Percentiles rank a stretch among this genome's conserved stretches.
Evolutionary conservation across 2,888 invertebrate species (phyloP).

Genomic region (Zygothrica quintamaculata): DNA sequence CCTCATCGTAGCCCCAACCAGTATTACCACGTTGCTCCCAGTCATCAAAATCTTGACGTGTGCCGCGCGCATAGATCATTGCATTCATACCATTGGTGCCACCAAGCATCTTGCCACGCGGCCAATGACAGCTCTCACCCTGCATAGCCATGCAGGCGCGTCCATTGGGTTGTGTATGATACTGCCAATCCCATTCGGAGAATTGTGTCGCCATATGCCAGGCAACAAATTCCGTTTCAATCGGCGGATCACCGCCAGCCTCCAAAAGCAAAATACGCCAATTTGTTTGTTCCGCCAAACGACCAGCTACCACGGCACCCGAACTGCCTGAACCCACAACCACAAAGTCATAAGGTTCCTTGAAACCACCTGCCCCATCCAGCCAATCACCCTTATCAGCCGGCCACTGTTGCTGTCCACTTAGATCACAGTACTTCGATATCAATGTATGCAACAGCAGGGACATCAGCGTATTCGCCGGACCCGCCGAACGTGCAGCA

Average conservation of each 20-base stretch:
- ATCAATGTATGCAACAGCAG: slow-evolving; percentile 87
- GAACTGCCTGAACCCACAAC: slow-evolving; percentile 87
- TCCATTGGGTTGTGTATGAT: slow-evolving; percentile 82
- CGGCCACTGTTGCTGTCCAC: slow-evolving; percentile 86
- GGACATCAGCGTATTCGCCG: slow-evolving; percentile 86
- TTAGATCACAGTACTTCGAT: slow-evolving; percentile 87
- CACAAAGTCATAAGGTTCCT: slow-evolving; percentile 86
- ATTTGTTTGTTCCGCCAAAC: slow-evolving; percentile 89
- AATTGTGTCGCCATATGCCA: slow-evolving; percentile 83
- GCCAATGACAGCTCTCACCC: slow-evolving; percentile 85
- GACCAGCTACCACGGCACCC: slow-evolving; percentile 87
- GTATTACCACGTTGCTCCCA: slow-evolving; percentile 88
- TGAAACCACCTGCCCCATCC: slow-evolving; percentile 48
- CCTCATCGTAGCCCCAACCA: slow-evolving; percentile 91
- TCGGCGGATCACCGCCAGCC: slow-evolving; percentile 90
- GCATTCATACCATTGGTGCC: slow-evolving; percentile 89
- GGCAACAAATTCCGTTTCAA: slow-evolving; percentile 83
- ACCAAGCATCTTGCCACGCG: slow-evolving; percentile 88
- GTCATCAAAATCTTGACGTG: slow-evolving; percentile 88
- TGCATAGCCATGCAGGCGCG: slow-evolving; percentile 83
- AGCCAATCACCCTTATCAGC: slow-evolving; percentile 84
- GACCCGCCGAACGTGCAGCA: slow-evolving; percentile 82
- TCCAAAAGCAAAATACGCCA: slow-evolving; percentile 92
- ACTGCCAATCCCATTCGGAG: slow-evolving; percentile 84
- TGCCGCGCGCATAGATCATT: slow-evolving; percentile 89